phyloP scores from a whole-genome alignment of 2,113 vertebrate species.

The Megalops atlanticus region DNA sequence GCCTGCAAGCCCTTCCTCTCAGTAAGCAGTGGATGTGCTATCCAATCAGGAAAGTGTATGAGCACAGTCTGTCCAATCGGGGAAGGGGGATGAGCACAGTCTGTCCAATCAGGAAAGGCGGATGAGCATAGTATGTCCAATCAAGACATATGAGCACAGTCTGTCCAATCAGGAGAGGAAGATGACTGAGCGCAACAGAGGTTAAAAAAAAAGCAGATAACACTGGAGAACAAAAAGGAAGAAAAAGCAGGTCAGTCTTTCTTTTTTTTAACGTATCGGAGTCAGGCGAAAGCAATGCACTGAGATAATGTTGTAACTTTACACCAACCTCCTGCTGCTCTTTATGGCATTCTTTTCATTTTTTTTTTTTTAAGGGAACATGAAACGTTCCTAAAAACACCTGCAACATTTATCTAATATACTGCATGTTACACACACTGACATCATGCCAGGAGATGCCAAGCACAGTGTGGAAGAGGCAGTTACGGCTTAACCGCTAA shows the following conservation, averaged over 20 bases:
- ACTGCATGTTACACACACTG: conserved; percentile 5
- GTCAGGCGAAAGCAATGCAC: not conserved
- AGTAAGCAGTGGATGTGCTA: too few relatives aligned
- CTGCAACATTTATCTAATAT: not conserved
- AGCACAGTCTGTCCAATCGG: not conserved
- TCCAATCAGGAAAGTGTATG: not conserved
- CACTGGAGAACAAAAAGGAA: not conserved
- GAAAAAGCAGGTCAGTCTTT: not conserved
- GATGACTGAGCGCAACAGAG: not conserved
- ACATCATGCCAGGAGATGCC: not conserved
- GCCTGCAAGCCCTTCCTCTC: too few relatives aligned
- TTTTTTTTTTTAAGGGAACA: not conserved
- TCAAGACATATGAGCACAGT: not conserved
- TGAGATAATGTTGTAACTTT: too few relatives aligned
- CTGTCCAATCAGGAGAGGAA: not conserved
- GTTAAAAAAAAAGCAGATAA: not conserved
- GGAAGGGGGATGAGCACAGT: not conserved
- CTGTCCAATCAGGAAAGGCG: not conserved
- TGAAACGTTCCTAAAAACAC: not conserved
- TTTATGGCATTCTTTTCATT: not conserved
- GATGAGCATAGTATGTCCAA: too few relatives aligned
- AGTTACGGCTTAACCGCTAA: conserved; percentile 1
- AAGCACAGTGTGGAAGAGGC: not conserved
- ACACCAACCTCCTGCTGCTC: not conserved
- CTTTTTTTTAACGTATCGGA: not conserved